phyloP scores from a whole-genome alignment of 2,797 vertebrate genomes.

The Danio aesculapii region DNA sequence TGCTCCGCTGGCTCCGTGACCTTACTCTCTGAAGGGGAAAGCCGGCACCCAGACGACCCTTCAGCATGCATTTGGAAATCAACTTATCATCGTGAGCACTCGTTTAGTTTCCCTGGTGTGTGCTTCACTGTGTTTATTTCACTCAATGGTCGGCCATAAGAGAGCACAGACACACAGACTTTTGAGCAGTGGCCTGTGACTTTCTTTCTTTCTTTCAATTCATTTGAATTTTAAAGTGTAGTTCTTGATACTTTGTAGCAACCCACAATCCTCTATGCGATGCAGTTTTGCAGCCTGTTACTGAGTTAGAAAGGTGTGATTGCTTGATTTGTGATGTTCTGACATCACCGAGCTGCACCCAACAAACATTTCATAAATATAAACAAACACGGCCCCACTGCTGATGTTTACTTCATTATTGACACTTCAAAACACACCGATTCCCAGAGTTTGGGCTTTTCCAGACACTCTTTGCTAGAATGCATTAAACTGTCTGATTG shows the following conservation, averaged over 20 bases:
- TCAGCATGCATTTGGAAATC: conserved; percentile 70
- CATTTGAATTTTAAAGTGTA: conserved; percentile 6
- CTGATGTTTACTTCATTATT: conserved; percentile 36
- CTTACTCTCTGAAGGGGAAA: conserved; percentile 65
- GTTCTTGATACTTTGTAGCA: background rate
- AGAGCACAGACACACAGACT: conserved; percentile 16
- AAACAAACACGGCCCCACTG: conserved; percentile 33
- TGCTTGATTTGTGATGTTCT: conserved; percentile 13
- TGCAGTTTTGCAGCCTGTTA: background rate
- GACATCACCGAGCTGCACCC: conserved; percentile 7
- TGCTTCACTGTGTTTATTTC: conserved; percentile 59
- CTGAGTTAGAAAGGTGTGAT: background rate
- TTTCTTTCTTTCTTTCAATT: conserved; percentile 3
- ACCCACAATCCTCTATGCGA: background rate
- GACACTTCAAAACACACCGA: conserved; percentile 12
- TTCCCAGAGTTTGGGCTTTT: conserved; percentile 20
- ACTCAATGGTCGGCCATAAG: conserved; percentile 48
- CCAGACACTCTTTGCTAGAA: conserved; percentile 61
- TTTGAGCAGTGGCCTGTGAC: background rate
- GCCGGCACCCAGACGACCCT: conserved; percentile 47
- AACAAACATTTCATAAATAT: conserved; percentile 22
- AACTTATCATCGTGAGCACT: conserved; percentile 69
- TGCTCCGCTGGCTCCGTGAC: conserved; percentile 63
- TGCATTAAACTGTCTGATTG: conserved; percentile 56
- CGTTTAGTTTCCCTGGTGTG: conserved; percentile 61